Base-by-base conservation (phyloP, 92 coral and sea anemone genomes). In the Blastomussa wellsi region DNA sequence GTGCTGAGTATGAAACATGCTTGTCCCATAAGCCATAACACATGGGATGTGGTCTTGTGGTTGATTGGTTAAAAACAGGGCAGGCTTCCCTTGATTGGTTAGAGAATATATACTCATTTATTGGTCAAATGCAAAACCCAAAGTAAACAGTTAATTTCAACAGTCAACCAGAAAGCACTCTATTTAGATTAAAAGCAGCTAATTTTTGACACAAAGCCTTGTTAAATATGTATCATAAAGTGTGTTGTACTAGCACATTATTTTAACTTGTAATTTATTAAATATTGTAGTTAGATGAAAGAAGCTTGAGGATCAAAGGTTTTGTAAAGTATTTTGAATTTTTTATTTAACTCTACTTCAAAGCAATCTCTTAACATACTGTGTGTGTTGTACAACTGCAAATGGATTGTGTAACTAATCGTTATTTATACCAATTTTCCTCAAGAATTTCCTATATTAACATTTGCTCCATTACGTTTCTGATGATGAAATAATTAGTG, bases 201-300 rank as follows among this genome's bases (percentile, higher is more conserved):
- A 33, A 17, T 53, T 57, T 57, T 53, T 53, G 75, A 1, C 42
- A 37, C 48, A 20, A 42, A 39, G 22, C 29, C 44, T 14, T 80
- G 84, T 80, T 66, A 65, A n/a, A 79, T 65, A 59, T 59, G 73
- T 79, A 60, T 17, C 26, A 79, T 59, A 79, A 29, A 38, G 55
- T 16, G 53, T 36, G 65, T 28, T 78, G 3, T 12, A 17, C 29
- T 62, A 59, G 22, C 6, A 6, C 41, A 12, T 33, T 17, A 64
- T 65, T 64, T 80, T 66, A n/a, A 31, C 38, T 2, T 78, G 82
- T 80, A 65, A 31, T 20, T 79, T 47, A 80, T 66, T 16, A 51
- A 42, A 16, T 28, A 31, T 20, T 80, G 84, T 67, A 65, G 38
- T 60, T 65, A 60, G 53, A 64, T 69, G 12, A 55, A 22, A 1